Percentiles rank a stretch among this genome's conserved stretches.
Evolutionary conservation across 2,888 invertebrate species (phyloP).

Genomic region (Sericinus montela): DNA sequence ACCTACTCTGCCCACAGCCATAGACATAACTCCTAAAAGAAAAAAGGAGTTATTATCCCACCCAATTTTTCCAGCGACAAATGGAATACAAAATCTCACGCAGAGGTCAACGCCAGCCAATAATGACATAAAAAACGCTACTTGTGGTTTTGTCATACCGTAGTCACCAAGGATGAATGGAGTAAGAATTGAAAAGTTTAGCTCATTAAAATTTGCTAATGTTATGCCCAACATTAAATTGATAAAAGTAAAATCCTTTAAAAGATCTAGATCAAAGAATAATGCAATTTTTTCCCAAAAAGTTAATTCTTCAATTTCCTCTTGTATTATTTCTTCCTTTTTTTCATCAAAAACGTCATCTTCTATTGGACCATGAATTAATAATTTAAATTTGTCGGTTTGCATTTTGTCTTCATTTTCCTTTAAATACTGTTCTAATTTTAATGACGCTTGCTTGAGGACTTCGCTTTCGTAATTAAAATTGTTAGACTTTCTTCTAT

Average conservation of each 20-base stretch:
- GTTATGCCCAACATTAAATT: constrained; percentile 86
- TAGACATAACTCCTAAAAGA: constrained; percentile 82
- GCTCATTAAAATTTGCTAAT: constrained; percentile 84
- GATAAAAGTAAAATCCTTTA: constrained; percentile 83
- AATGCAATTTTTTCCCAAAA: constrained; percentile 78
- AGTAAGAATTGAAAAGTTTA: constrained; percentile 86
- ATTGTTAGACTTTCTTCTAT: constrained; percentile 72
- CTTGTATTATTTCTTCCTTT: constrained; percentile 26
- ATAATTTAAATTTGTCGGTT: constrained; percentile 47
- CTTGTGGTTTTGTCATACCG: constrained; percentile 78
- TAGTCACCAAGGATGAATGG: constrained; percentile 86
- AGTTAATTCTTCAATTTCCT: constrained; percentile 50
- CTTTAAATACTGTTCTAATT: constrained; percentile 71
- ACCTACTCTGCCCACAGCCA: constrained; percentile 83
- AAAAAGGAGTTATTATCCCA: constrained; percentile 86
- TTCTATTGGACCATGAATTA: constrained; percentile 48
- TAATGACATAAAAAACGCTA: constrained; percentile 84
- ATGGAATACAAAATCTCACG: constrained; percentile 83
- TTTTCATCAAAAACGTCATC: constrained; percentile 49
- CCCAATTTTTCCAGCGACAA: constrained; percentile 83
- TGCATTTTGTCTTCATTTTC: constrained; percentile 48
- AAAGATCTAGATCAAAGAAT: constrained; percentile 85
- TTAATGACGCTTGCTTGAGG: constrained; percentile 75
- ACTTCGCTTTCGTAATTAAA: constrained; percentile 81
- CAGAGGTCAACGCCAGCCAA: constrained; percentile 82